phyloP scores from a whole-genome alignment of 2,888 invertebrate species.

The Julus scandinavius region DNA sequence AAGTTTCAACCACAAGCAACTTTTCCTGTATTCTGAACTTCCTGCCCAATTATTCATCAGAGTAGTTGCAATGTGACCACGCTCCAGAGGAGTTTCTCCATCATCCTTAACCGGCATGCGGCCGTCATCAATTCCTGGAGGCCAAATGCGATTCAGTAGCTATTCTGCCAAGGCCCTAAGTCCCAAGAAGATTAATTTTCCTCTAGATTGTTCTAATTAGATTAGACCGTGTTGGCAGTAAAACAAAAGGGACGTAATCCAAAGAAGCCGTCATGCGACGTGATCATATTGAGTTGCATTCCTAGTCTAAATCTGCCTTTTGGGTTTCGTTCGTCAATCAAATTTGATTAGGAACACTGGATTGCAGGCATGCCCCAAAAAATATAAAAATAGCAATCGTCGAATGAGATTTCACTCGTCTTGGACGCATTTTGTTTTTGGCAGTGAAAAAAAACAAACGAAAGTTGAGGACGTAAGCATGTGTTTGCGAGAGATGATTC shows the following conservation, averaged over 20 bases:
- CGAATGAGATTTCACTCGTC: background rate
- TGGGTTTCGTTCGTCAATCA: conserved; percentile 22
- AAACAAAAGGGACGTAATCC: conserved; percentile 11
- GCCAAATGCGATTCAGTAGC: background rate
- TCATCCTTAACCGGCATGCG: background rate
- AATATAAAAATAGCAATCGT: conserved; percentile 21
- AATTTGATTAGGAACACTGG: conserved; percentile 26
- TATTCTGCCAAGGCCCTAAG: background rate
- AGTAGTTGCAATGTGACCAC: background rate
- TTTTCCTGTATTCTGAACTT: background rate
- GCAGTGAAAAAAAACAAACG: background rate
- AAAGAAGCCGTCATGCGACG: background rate
- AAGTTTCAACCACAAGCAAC: background rate
- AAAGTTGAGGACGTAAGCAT: background rate
- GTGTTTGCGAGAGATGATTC: background rate
- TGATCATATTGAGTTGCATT: background rate
- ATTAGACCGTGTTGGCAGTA: conserved; percentile 18
- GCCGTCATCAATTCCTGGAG: background rate
- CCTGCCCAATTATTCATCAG: background rate
- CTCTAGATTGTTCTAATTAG: conserved; percentile 17
- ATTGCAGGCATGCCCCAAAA: conserved; percentile 10
- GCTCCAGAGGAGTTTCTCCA: background rate
- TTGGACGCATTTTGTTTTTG: background rate
- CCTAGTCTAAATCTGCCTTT: conserved; percentile 26
- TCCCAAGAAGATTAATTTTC: conserved; percentile 19